Base-by-base conservation (phyloP, 2,113 vertebrate species). In the Hemibagrus wyckioides region DNA sequence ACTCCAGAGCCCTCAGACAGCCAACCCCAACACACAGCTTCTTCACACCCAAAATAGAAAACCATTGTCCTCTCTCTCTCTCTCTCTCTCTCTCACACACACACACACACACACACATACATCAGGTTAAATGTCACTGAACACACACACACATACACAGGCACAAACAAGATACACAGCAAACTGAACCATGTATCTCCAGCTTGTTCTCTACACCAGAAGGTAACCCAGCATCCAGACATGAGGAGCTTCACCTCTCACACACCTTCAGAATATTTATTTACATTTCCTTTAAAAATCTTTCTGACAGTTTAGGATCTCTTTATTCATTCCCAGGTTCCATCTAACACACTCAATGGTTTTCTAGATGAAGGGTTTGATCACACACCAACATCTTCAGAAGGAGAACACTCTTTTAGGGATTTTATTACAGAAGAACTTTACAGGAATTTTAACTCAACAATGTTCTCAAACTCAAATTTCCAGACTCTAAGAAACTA, bases 111-210 rank as follows among this genome's bases (percentile, higher is more conserved):
- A 83, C 14, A 50, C 61, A 80, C 44, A 69, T 50, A 88, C 54
- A 9, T n/a, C 52, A 57, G 67, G 83, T 84, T 61, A 82, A 82
- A 82, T 82, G 59, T 84, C 80, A 89, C 54, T 30, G 67, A 82
- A 71, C 57, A 30, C 28, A 63, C 61, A n/a, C 28, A 86, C 59
- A 80, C 84, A 77, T 14, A 67, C 80, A 73, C 19, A 56, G 65
- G 67, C 50, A 57, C 67, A 2, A 23, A 75, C 21, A 69, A 33
- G 50, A 54, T 41, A 65, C 61, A 83, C 30, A 21, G 44, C 21
- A 59, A 52, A 84, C 69, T 57, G 69, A 36, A 33, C 59, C 15
- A 36, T 77, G 23, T 15, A 77, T 50, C 25, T 44, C 15, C 11
- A 50, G 6, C 75, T 50, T n/a, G 36, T 41, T 15, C 7, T 0